phyloP scores from a whole-genome alignment of 1,140 invertebrate species.

The Caerostris extrusa region DNA sequence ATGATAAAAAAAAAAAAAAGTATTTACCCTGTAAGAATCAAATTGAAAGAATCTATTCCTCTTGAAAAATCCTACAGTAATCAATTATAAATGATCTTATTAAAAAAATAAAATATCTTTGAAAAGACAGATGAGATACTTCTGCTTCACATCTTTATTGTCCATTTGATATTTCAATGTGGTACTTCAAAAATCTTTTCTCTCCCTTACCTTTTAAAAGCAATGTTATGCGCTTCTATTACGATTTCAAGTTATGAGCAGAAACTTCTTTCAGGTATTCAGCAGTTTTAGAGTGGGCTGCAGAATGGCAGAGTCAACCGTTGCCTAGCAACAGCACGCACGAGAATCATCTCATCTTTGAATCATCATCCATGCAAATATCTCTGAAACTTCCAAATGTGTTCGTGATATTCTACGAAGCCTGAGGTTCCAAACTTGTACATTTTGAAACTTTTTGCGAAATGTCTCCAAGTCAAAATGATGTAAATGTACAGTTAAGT shows the following conservation, averaged over 20 bases:
- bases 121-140: not conserved
- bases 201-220: not conserved
- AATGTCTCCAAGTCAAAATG: not conserved
- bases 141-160: not conserved
- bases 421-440: not conserved
- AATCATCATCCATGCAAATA: constrained; percentile 32
- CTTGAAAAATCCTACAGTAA: not conserved
- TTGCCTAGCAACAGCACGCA: constrained; percentile 30
- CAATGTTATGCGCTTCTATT: not conserved
- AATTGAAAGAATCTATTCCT: not conserved
- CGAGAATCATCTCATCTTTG: not conserved
- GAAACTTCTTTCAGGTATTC: not conserved
- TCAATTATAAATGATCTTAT: not conserved
- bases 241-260: not conserved
- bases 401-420: not conserved
- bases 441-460: not conserved
- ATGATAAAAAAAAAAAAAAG: too few species aligned
- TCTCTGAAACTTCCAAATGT: not conserved
- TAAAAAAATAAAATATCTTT: not conserved
- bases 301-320: not conserved
- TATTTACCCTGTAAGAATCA: too few species aligned
- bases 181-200: not conserved
- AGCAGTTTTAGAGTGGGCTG: not conserved
- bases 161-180: not conserved
- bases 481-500: too few species aligned